Evolutionary conservation across 2,797 vertebrate species (phyloP).

Genomic region (Octomys mimax): DNA sequence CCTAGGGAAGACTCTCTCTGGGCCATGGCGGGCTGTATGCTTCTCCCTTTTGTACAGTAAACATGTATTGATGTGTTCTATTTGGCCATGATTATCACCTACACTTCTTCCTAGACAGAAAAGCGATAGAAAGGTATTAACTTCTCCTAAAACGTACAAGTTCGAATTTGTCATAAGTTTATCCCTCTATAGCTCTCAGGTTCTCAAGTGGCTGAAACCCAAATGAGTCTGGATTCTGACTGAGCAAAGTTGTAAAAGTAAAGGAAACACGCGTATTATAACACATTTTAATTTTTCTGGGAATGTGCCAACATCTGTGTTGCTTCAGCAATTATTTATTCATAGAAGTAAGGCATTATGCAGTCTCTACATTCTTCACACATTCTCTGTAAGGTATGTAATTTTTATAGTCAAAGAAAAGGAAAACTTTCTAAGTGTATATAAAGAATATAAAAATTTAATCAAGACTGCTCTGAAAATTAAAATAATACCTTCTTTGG

Average conservation of each 20-base stretch:
- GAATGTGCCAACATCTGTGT: neutral
- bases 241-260: neutral
- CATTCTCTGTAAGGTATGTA: neutral
- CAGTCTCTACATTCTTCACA: neutral
- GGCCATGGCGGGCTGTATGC: neutral
- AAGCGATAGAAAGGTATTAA: neutral
- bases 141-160: neutral
- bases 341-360: neutral
- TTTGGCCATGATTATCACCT: neutral
- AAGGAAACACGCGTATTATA: neutral
- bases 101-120: neutral
- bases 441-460: neutral
- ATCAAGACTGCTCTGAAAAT: neutral
- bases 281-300: neutral
- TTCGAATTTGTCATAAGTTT: neutral
- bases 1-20: neutral
- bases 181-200: rapidly evolving
- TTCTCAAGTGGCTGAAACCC: neutral
- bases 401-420: neutral
- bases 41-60: neutral
- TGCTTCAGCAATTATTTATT: neutral
- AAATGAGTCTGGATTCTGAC: neutral
- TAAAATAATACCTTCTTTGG: neutral
- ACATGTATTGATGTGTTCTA: neutral
- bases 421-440: neutral